Conservation (phyloP, 2,113 vertebrate species). For the Stigmatopora argus region DNA sequence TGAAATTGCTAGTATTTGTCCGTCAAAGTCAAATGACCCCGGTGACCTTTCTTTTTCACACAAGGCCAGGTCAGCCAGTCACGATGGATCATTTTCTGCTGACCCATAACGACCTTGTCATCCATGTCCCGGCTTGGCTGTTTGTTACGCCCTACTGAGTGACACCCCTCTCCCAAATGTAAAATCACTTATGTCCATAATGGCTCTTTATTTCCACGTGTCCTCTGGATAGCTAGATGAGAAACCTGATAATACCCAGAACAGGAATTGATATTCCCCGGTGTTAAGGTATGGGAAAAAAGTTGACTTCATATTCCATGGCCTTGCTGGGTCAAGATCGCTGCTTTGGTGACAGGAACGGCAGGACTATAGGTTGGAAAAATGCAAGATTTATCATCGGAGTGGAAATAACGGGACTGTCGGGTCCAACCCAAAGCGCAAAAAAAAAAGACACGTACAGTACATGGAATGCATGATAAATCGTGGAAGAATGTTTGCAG, state of each 20-base stretch:
- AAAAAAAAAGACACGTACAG: constrained; percentile 57
- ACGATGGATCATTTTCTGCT: constrained; percentile 55
- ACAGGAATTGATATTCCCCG: constrained; percentile 24
- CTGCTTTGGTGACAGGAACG: constrained; percentile 35
- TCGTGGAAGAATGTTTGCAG: constrained; percentile 12
- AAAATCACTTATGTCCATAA: constrained; percentile 11
- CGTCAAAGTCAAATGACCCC: neutral
- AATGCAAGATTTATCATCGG: constrained; percentile 56
- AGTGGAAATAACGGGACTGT: constrained; percentile 66
- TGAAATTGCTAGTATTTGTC: neutral
- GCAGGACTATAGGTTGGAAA: constrained; percentile 49
- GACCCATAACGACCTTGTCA: constrained; percentile 47
- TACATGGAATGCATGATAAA: constrained; percentile 58
- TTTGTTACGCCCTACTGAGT: constrained; percentile 41
- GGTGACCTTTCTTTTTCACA: constrained; percentile 23
- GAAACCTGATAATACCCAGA: constrained; percentile 5
- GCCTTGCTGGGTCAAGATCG: constrained; percentile 21
- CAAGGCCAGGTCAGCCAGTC: constrained; percentile 43
- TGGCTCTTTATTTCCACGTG: neutral
- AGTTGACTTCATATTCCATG: constrained; percentile 41
- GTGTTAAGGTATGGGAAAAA: constrained; percentile 47
- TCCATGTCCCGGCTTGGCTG: constrained; percentile 28
- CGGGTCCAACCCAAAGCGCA: constrained; percentile 50
- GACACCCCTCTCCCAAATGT: constrained; percentile 24
- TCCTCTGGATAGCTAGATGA: neutral